Evolutionary conservation across 2,797 vertebrate genomes (phyloP).

Genomic region (Myotis vivesi): DNA sequence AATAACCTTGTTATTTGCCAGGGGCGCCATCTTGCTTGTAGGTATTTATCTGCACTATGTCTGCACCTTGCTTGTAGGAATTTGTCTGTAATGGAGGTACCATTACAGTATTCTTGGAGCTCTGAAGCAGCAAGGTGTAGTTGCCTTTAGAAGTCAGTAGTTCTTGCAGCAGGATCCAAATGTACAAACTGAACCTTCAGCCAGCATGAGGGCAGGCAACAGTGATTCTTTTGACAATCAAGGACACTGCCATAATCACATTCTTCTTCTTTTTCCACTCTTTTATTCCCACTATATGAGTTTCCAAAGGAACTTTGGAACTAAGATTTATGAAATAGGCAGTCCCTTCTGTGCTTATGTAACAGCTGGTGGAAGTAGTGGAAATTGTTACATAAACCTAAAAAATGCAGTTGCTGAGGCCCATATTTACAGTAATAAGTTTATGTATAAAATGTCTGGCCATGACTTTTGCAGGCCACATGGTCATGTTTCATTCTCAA

Average conservation of each 20-base stretch:
- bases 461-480: neutral
- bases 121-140: conserved; percentile 39
- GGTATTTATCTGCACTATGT: conserved; percentile 24
- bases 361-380: neutral
- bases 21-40: conserved; percentile 43
- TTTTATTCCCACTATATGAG: conserved; percentile 36
- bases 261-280: conserved; percentile 42
- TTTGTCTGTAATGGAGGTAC: conserved; percentile 52
- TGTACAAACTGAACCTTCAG: neutral
- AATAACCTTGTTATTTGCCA: conserved; percentile 30
- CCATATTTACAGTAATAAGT: fast-evolving
- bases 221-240: neutral
- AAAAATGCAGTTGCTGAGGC: conserved; percentile 59
- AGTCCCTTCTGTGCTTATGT: neutral
- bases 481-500: conserved; percentile 38
- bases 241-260: neutral
- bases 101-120: conserved; percentile 66
- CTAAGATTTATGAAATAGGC: conserved; percentile 11
- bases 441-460: neutral
- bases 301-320: neutral
- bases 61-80: conserved; percentile 16
- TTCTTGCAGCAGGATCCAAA: conserved; percentile 23
- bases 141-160: neutral
- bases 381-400: neutral
- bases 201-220: neutral